Base-by-base conservation (phyloP, 1,140 invertebrate species). In the Drosophila chauvacae region DNA sequence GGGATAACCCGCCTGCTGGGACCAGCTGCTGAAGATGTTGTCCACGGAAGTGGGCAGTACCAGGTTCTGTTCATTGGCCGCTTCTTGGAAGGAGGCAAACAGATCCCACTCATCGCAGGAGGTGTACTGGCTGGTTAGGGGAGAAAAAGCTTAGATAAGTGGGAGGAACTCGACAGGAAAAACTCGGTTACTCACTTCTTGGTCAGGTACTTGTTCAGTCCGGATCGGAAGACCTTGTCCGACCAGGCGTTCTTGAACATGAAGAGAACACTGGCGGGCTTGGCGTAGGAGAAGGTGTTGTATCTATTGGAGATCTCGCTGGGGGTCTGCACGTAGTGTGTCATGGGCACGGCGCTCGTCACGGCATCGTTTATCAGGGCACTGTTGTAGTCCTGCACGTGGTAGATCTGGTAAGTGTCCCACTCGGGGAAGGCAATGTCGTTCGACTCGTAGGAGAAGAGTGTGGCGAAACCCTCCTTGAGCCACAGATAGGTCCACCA, bases 221-320 rank as follows among this genome's bases (percentile, higher is more conserved):
- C 97, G 44, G 94, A 93, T 64, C 95, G 96, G 92, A 99, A 98
- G 0, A 96, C 96, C n/a, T 95, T 91, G 26, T 96, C 95, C 0
- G 97, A 96, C 2, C 98, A 94, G 80, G 98, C 98, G 88, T 97
- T 95, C 82, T 97, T 95, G 95, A 98, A 97, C 98, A 98, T 99
- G 44, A 97, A 94, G 16, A 99, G 95, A 23, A 99, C 94, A 53
- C 93, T 93, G 55, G 93, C 94, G 62, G 94, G 94, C 90, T 94
- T 94, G 51, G 92, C 93, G 81, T 97, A 97, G 0, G 95, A 95
- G 53, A 96, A 96, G 13, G 91, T 93, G 82, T 96, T 95, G 85
- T 97, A 97, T 26, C 96, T 94, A 33, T 93, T 93, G 9, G 93
- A 93, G 39, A 97, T 96, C 90, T 96, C 94, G 9, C 77, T 80